Base-by-base conservation (phyloP, 2,888 invertebrate species). In the Hipparchia semele region DNA sequence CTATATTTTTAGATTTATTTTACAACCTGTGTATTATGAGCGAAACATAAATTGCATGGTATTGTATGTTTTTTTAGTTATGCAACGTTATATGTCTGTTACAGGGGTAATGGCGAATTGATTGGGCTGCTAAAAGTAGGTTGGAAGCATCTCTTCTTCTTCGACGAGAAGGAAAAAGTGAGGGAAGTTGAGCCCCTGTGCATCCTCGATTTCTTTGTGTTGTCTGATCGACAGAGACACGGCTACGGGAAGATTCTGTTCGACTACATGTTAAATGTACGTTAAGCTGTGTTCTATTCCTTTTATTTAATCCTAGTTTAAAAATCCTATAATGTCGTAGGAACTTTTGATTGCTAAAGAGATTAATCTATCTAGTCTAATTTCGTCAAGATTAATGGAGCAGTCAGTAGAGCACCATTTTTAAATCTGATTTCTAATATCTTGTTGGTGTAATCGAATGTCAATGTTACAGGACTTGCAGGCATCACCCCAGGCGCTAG, bases 181-280 rank as follows among this genome's bases (percentile, higher is more conserved):
- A 96, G 96, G 85, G 97, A 98, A 87, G 94, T 97, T 73, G 95
- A 96, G 78, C 97, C 98, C 0, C 94, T 98, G 12, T 99, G 99
- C 87, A 95, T 99, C 72, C 95, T 99, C 67, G 99, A 99, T 89
- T 99, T 99, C 93, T 99, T 97, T 89, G 96, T 99, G 45, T 95
- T 97, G 83, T 96, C 96, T 86, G 95, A 96, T 2, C 95, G 96
- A 65, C 99, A 99, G 90, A 96, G 99, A 71, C 95, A 95, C 85
- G 99, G 99, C 2, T 95, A 96, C 84, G 99, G 99, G 3, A 97
- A 96, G 82, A 90, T 94, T 74, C 94, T 99, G 12, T 99, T 98
- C 90, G 97, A 99, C 79, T 94, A 96, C 82, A 98, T 99, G 98
- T 90, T 98, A n/a, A 83, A 95, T 86, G 98, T 98, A 88, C 46